Percentiles rank a stretch among this genome's conserved stretches.
phyloP scores from a whole-genome alignment of 2,113 vertebrate species.

The Bettongia penicillata region DNA sequence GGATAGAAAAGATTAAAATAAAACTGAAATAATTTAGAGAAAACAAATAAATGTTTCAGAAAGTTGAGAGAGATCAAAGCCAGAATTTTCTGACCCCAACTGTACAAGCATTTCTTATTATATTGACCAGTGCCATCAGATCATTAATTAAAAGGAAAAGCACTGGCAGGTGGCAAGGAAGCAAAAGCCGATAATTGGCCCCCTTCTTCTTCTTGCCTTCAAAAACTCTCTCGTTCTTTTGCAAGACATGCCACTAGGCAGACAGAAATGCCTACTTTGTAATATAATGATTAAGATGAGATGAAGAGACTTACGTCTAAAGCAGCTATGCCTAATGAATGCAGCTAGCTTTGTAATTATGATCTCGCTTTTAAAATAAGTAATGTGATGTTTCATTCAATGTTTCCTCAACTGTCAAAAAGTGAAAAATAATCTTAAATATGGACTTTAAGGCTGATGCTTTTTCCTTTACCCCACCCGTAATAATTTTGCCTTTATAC shows the following conservation, averaged over 20 bases:
- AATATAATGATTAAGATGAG: conserved; percentile 98
- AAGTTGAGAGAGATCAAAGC: conserved; percentile 90
- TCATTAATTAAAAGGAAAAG: conserved; percentile 97
- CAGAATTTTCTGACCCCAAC: conserved; percentile 92
- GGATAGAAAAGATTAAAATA: conserved; percentile 87
- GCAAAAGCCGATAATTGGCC: conserved; percentile 96
- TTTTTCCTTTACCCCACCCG: conserved; percentile 56
- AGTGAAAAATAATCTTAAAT: conserved; percentile 76
- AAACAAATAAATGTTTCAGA: conserved; percentile 92
- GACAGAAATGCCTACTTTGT: conserved; percentile 95
- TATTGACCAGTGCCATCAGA: conserved; percentile 95
- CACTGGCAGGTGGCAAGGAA: conserved; percentile 97
- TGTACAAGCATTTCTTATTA: conserved; percentile 92
- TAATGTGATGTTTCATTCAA: conserved; percentile 79
- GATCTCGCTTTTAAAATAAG: conserved; percentile 79
- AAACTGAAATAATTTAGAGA: conserved; percentile 90
- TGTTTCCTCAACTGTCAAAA: conserved; percentile 78
- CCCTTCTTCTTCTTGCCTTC: conserved; percentile 92
- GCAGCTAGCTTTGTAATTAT: conserved; percentile 87
- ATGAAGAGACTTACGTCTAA: conserved; percentile 89
- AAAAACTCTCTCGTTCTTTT: conserved; percentile 89
- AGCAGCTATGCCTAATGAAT: conserved; percentile 88
- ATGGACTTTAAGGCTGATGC: conserved; percentile 51
- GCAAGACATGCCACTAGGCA: conserved; percentile 96
- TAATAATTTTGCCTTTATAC: conserved; percentile 61